phyloP scores from a whole-genome alignment of 1,140 invertebrate genomes.

The Neotoxoptera formosana region DNA sequence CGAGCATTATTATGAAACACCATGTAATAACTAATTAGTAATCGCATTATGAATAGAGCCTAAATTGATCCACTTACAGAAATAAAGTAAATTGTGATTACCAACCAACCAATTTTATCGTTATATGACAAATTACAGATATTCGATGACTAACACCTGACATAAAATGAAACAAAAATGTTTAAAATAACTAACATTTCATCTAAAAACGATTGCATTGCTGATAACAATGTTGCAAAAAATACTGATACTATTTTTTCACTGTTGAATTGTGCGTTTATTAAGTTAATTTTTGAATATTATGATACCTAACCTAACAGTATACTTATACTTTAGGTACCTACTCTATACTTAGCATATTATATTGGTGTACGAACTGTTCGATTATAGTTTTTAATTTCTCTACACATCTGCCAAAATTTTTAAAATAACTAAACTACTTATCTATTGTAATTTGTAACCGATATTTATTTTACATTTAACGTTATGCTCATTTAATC shows the following conservation, averaged over 20 bases:
- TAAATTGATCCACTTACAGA: neutral
- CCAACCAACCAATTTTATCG: neutral
- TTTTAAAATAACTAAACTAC: neutral
- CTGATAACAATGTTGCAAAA: neutral
- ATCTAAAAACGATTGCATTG: neutral
- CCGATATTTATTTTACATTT: neutral
- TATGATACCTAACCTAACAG: no score
- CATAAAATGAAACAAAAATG: neutral
- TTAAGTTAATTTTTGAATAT: neutral
- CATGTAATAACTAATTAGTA: neutral
- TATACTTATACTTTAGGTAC: neutral
- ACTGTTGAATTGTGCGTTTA: neutral
- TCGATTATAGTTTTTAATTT: neutral
- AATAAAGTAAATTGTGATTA: neutral
- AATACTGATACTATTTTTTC: neutral
- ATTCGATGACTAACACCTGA: neutral
- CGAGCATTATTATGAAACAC: neutral
- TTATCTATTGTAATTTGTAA: neutral
- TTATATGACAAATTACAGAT: neutral
- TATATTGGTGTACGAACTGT: neutral
- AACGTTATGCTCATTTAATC: no score
- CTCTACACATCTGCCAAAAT: neutral
- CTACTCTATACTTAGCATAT: neutral
- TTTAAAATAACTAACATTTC: neutral
- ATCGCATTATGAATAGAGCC: neutral